Conservation (phyloP, 2,797 vertebrate genomes). For the Leuciscus waleckii region DNA sequence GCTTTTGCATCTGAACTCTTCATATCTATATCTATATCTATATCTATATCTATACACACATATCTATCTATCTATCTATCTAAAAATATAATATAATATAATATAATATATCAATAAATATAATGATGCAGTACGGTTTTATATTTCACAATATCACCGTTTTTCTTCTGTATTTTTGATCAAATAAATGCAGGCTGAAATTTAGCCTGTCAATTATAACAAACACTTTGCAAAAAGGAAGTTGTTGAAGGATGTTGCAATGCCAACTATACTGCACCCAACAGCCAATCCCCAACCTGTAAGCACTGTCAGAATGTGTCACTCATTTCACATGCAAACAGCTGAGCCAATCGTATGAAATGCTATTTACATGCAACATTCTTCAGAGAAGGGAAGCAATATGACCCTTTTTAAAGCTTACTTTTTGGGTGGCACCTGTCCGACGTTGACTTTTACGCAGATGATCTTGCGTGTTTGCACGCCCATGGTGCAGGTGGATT, state of each 20-base stretch:
- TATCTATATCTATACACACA: too few relatives aligned
- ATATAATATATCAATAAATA: too few relatives aligned
- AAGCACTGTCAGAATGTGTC: too few relatives aligned
- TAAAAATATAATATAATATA: too few relatives aligned
- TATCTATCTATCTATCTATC: too few relatives aligned
- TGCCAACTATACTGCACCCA: background rate
- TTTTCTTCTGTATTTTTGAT: too few relatives aligned
- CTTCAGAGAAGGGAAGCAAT: background rate
- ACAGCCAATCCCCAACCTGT: background rate
- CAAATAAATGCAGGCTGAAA: background rate
- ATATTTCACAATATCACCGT: too few relatives aligned
- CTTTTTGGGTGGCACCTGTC: slow-evolving; percentile 99
- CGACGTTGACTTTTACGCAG: slow-evolving; percentile 96
- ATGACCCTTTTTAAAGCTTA: slow-evolving; percentile 69
- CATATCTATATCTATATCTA: too few relatives aligned
- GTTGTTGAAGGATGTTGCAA: background rate
- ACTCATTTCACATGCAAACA: background rate
- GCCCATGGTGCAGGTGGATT: slow-evolving; percentile 85
- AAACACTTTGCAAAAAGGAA: background rate
- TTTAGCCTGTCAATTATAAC: background rate
- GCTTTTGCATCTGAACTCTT: too few relatives aligned
- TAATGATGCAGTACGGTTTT: too few relatives aligned
- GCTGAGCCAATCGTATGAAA: background rate
- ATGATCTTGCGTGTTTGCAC: slow-evolving; percentile 98
- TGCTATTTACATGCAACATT: background rate